A percentile compares a stretch with the other conserved stretches of the same genome.
Evolutionary conservation across 1,140 invertebrate species (phyloP).

Genomic region (Neodiprion virginianus): DNA sequence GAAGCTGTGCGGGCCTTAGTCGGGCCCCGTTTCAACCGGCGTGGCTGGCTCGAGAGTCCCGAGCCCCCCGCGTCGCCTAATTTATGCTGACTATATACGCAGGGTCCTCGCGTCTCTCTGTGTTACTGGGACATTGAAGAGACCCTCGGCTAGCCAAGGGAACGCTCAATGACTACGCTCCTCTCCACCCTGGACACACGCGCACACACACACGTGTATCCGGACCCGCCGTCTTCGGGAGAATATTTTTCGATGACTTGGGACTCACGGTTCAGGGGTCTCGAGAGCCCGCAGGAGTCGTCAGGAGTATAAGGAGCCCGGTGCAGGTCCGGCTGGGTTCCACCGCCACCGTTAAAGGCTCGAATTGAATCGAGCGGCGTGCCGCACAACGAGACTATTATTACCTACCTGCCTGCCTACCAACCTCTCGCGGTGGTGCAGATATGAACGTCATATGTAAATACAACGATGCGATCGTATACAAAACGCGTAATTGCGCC

Average conservation of each 20-base stretch:
- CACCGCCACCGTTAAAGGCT: not conserved
- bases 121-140: constrained; percentile 15
- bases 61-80: constrained; percentile 36
- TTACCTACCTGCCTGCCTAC: not conserved
- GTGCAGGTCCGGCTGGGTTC: not conserved
- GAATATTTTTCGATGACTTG: constrained; percentile 10
- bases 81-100: constrained; percentile 34
- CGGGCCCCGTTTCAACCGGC: constrained; percentile 9
- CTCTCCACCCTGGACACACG: not conserved
- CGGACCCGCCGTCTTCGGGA: not conserved
- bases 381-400: constrained; percentile 4
- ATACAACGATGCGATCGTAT: not conserved
- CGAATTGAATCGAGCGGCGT: constrained; percentile 4
- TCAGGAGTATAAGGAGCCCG: not conserved
- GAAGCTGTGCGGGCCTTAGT: constrained; percentile 3
- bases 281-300: constrained; percentile 1
- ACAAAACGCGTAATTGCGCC: not conserved
- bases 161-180: constrained; percentile 10
- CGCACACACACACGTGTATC: not conserved
- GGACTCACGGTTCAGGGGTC: not conserved
- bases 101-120: constrained; percentile 17
- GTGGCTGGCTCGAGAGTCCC: constrained; percentile 31
- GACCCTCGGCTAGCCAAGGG: constrained; percentile 4
- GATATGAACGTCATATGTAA: not conserved
- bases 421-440: not conserved